Evolutionary conservation across 2,797 vertebrate genomes (phyloP).

Genomic region (Enteromius mattozi): DNA sequence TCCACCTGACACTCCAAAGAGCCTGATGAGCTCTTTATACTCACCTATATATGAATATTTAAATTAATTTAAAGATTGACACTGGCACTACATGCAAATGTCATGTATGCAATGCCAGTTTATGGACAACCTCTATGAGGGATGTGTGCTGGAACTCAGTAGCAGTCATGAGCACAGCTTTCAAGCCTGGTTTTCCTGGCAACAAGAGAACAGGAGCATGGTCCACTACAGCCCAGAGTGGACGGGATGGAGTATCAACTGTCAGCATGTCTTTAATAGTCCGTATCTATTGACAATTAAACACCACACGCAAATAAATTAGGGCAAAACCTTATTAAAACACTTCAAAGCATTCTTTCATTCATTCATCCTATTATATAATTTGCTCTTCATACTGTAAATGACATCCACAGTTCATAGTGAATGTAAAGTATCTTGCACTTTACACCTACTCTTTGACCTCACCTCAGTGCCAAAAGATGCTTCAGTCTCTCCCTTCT

Average conservation of each 20-base stretch:
- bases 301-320: neutral
- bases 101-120: neutral
- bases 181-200: conserved; percentile 63
- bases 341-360: neutral
- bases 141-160: conserved; percentile 56
- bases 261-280: neutral
- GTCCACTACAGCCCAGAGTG: conserved; percentile 62
- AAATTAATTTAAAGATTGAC: neutral
- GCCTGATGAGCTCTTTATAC: neutral
- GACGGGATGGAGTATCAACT: conserved; percentile 51
- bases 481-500: neutral
- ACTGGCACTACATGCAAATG: neutral
- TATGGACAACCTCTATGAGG: neutral
- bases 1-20: neutral
- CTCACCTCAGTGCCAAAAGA: neutral
- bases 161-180: conserved; percentile 65
- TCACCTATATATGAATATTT: neutral
- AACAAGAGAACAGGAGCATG: conserved; percentile 69
- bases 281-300: neutral
- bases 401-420: neutral
- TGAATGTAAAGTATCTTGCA: neutral
- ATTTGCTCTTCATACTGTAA: neutral
- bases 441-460: neutral
- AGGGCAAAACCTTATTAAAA: neutral
- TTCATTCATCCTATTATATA: neutral